phyloP scores from a whole-genome alignment of 64 coral and sea anemone genomes.

The Dendronephthya gigantea region DNA sequence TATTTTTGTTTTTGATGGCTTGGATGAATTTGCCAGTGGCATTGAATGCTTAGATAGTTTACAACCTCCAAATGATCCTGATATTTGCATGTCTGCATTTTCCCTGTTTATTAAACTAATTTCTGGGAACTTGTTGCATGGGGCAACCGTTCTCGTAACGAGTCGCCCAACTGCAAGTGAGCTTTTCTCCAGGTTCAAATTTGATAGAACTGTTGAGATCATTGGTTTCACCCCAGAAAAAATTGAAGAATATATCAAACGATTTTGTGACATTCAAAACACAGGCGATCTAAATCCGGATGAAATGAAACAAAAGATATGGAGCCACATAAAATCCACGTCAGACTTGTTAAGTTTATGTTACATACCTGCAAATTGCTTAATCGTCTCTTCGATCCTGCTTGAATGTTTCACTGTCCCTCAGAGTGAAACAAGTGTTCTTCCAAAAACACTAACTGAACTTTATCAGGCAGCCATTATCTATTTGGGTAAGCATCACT shows the following conservation, averaged over 20 bases:
- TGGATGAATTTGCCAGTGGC: background rate
- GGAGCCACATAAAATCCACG: background rate
- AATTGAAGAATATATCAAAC: conserved; percentile 42
- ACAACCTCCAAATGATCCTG: background rate
- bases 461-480: background rate
- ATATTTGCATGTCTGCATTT: background rate
- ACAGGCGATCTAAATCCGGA: background rate
- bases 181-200: background rate
- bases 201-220: conserved; percentile 45
- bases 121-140: background rate
- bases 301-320: background rate
- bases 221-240: conserved; percentile 42
- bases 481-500: background rate
- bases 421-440: background rate
- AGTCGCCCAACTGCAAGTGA: conserved; percentile 24
- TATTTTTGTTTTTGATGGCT: conserved; percentile 10
- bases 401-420: background rate
- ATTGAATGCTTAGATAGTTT: background rate
- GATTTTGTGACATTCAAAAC: conserved; percentile 17
- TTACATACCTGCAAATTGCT: background rate
- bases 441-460: background rate
- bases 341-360: background rate
- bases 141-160: background rate
- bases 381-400: background rate
- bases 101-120: background rate